Evolutionary conservation across 2,888 invertebrate species (phyloP).

Genomic region (Drosophila peninsularis): DNA sequence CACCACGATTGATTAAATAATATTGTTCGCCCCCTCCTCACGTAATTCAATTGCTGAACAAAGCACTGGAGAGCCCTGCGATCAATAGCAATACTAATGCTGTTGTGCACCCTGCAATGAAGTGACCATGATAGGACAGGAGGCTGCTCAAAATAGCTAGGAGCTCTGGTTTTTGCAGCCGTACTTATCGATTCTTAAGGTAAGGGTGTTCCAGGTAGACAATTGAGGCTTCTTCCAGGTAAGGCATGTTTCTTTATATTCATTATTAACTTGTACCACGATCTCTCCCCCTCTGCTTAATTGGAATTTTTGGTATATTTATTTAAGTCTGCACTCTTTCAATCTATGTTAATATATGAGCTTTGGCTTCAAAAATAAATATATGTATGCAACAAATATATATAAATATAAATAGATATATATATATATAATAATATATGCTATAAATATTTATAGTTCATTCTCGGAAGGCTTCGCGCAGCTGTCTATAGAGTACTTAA

Average conservation of each 20-base stretch:
- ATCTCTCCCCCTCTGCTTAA: too few species aligned
- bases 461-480: background rate
- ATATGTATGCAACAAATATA: too few species aligned
- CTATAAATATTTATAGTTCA: background rate
- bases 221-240: too few species aligned
- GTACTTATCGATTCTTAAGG: background rate
- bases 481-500: constrained; percentile 15
- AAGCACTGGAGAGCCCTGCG: background rate
- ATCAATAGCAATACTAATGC: background rate
- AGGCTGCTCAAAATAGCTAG: background rate
- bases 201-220: too few species aligned
- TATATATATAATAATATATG: background rate
- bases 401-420: background rate
- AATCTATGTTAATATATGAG: too few species aligned
- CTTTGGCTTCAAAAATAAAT: too few species aligned
- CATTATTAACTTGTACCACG: too few species aligned
- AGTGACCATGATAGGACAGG: background rate
- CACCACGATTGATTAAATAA: constrained; percentile 39
- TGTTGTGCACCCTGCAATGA: background rate
- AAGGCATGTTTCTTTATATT: too few species aligned
- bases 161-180: too few species aligned
- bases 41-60: constrained; percentile 20
- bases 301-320: too few species aligned
- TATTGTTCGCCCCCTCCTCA: constrained; percentile 34
- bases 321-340: too few species aligned